phyloP scores from a whole-genome alignment of 2,888 invertebrate genomes.

The Sesia apiformis region DNA sequence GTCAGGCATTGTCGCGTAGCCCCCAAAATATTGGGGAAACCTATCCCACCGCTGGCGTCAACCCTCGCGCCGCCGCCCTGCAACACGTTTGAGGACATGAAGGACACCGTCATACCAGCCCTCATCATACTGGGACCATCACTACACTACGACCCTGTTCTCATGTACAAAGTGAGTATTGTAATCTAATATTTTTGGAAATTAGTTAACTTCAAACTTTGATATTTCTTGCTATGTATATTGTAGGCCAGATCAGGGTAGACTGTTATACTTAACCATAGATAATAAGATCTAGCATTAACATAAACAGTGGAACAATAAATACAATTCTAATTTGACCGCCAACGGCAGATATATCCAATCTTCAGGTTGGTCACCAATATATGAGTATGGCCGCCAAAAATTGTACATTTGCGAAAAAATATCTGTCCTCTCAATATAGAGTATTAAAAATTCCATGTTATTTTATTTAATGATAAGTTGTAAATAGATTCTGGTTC shows the following conservation, averaged over 20 bases:
- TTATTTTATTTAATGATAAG: no score
- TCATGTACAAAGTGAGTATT: constrained; percentile 85
- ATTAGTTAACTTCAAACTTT: neutral
- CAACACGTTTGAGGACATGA: constrained; percentile 81
- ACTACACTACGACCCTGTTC: constrained; percentile 88
- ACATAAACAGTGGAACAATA: no score
- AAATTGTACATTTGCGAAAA: no score
- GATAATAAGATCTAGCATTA: no score
- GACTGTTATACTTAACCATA: no score
- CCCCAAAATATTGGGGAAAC: constrained; percentile 78
- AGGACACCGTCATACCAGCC: constrained; percentile 88
- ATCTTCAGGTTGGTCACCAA: no score
- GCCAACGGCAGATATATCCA: no score
- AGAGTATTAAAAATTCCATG: no score
- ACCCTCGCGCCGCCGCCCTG: constrained; percentile 78
- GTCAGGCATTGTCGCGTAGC: constrained; percentile 83
- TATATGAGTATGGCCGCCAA: no score
- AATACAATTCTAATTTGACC: no score
- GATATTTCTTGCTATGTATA: constrained; percentile 2
- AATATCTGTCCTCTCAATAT: no score
- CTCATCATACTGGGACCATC: constrained; percentile 90
- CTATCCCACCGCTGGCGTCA: constrained; percentile 66
- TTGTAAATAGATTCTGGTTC: no score
- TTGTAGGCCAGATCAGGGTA: neutral
- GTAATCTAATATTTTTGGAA: constrained; percentile 20